Percentiles rank a stretch among this genome's conserved stretches.
These are phyloP conservation scores for Oryzias curvinotus DNA, from an alignment of 2,113 vertebrate species.

Conservation along the genomic window DNA sequence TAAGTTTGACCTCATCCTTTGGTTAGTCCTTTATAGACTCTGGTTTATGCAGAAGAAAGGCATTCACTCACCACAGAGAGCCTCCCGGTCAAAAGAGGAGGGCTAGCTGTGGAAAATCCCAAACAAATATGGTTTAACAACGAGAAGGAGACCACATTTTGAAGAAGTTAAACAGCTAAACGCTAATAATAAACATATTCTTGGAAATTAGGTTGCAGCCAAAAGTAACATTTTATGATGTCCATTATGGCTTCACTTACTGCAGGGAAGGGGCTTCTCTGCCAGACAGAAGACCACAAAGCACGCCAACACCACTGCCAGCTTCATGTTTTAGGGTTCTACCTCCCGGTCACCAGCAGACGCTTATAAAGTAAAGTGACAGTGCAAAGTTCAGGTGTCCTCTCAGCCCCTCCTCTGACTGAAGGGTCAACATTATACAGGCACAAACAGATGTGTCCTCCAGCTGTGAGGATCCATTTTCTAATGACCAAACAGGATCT, in stretches of 20 bases:
- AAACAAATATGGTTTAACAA: background rate
- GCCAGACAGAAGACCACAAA: too few relatives aligned
- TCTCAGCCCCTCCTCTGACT: too few relatives aligned
- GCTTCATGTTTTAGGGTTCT: conserved; percentile 36
- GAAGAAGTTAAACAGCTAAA: too few relatives aligned
- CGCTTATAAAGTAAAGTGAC: too few relatives aligned
- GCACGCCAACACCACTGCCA: conserved; percentile 15
- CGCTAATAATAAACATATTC: background rate
- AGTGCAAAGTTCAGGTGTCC: too few relatives aligned
- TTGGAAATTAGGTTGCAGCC: background rate
- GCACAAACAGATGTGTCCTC: too few relatives aligned
- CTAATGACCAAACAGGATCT: too few relatives aligned
- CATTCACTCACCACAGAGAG: conserved; percentile 61
- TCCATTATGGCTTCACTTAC: too few relatives aligned
- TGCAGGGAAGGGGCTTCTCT: too few relatives aligned
- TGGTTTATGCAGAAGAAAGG: background rate
- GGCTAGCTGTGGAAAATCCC: conserved; percentile 50
- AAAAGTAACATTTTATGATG: too few relatives aligned
- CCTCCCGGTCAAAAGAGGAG: conserved; percentile 60
- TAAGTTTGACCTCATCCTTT: background rate
- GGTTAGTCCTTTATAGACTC: background rate
- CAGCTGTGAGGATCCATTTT: too few relatives aligned
- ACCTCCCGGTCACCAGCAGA: background rate
- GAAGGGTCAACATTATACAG: too few relatives aligned
- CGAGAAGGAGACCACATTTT: background rate